Conservation (phyloP, 2,113 vertebrate genomes). For the Tor tambroides region DNA sequence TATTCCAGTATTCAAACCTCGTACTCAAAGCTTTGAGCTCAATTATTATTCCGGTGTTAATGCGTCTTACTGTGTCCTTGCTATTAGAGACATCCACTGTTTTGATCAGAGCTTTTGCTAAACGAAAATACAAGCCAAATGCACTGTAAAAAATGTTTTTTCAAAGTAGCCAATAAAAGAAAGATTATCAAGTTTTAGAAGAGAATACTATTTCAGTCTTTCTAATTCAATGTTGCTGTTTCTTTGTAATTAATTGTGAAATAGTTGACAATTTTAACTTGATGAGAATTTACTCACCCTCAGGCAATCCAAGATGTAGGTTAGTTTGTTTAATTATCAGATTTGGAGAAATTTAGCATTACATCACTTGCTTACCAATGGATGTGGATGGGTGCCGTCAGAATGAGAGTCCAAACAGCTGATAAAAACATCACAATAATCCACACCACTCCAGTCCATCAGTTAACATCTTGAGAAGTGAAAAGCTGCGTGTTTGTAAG, state of each 20-base stretch:
- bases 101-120: background rate
- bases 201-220: no score
- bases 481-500: background rate
- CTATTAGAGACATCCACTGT: background rate
- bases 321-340: background rate
- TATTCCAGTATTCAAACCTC: background rate
- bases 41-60: slow-evolving; percentile 10
- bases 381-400: background rate
- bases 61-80: background rate
- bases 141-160: background rate
- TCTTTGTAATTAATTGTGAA: no score
- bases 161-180: no score
- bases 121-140: background rate
- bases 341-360: background rate
- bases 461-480: no score
- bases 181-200: no score
- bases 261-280: no score
- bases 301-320: no score
- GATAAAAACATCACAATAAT: background rate
- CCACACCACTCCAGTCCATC: background rate
- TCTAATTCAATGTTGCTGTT: no score
- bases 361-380: background rate
- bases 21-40: background rate
- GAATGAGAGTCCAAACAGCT: background rate
- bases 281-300: no score